These are phyloP conservation scores for Apeira syringaria DNA, from an alignment of 2,888 invertebrate genomes.

Conservation along the genomic window DNA sequence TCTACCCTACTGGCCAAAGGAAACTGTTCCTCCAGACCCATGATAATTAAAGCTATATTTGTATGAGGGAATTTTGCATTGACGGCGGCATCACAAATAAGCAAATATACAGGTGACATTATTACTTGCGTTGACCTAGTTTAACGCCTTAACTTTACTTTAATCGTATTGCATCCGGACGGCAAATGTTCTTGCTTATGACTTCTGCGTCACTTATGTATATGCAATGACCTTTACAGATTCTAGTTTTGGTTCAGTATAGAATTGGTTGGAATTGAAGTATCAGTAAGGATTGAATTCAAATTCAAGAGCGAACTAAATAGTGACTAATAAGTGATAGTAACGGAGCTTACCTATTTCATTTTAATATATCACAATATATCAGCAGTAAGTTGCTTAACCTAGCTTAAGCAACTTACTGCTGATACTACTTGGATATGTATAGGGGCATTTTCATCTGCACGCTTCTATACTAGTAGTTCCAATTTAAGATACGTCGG, in stretches of 20 bases:
- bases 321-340: too few species aligned
- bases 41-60: slow-evolving; percentile 59
- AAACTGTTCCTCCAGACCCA: slow-evolving; percentile 54
- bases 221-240: slow-evolving; percentile 5
- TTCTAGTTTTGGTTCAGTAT: slow-evolving; percentile 2
- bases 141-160: slow-evolving; percentile 35
- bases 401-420: too few species aligned
- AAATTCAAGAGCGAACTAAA: too few species aligned
- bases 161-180: slow-evolving; percentile 20
- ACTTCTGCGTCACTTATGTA: background rate
- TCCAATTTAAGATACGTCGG: too few species aligned
- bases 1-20: slow-evolving; percentile 52
- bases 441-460: too few species aligned
- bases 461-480: too few species aligned
- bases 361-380: too few species aligned
- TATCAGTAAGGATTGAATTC: too few species aligned
- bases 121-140: slow-evolving; percentile 58
- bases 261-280: too few species aligned
- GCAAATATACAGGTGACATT: slow-evolving; percentile 44
- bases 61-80: slow-evolving; percentile 31
- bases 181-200: slow-evolving; percentile 15
- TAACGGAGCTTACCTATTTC: too few species aligned
- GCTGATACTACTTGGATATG: too few species aligned
- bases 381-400: too few species aligned
- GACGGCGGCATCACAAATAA: slow-evolving; percentile 27